These are phyloP conservation scores for Leptopilina boulardi DNA, from an alignment of 1,140 invertebrate species.

Conservation along the genomic window DNA sequence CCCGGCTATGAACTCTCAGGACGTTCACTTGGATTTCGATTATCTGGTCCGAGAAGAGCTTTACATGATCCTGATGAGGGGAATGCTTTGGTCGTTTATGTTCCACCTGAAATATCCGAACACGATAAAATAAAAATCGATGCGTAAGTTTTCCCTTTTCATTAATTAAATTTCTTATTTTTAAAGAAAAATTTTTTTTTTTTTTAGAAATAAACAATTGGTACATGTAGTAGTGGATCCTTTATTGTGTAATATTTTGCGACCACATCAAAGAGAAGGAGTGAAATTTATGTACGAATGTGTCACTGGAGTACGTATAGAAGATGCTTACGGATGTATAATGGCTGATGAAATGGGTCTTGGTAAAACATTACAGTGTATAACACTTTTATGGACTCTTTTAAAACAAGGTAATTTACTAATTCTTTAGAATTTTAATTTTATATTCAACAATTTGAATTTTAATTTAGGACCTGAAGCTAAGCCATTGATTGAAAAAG, in stretches of 20 bases:
- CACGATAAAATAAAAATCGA: slow-evolving; percentile 90
- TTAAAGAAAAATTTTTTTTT: slow-evolving; percentile 29
- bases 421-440: slow-evolving; percentile 16
- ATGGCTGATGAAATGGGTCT: slow-evolving; percentile 99
- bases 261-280: slow-evolving; percentile 99
- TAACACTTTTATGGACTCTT: slow-evolving; percentile 97
- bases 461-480: slow-evolving; percentile 83
- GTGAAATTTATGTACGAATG: slow-evolving; percentile 99
- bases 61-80: slow-evolving; percentile 96
- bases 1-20: slow-evolving; percentile 89
- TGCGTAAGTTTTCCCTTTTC: slow-evolving; percentile 72
- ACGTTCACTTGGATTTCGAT: slow-evolving; percentile 85
- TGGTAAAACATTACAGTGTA: slow-evolving; percentile 99
- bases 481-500: slow-evolving; percentile 93
- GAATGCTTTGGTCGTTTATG: slow-evolving; percentile 93
- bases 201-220: slow-evolving; percentile 64
- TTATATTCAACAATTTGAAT: slow-evolving; percentile 16
- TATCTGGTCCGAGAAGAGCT: slow-evolving; percentile 83
- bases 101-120: slow-evolving; percentile 87
- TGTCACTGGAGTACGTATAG: slow-evolving; percentile 94
- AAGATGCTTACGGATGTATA: slow-evolving; percentile 93
- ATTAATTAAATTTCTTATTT: slow-evolving; percentile 28
- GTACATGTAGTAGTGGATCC: slow-evolving; percentile 88
- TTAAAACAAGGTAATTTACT: slow-evolving; percentile 81
- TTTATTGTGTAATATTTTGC: slow-evolving; percentile 89